Base-by-base conservation (phyloP, 2,797 vertebrate genomes). In the Pteropus rufus region DNA sequence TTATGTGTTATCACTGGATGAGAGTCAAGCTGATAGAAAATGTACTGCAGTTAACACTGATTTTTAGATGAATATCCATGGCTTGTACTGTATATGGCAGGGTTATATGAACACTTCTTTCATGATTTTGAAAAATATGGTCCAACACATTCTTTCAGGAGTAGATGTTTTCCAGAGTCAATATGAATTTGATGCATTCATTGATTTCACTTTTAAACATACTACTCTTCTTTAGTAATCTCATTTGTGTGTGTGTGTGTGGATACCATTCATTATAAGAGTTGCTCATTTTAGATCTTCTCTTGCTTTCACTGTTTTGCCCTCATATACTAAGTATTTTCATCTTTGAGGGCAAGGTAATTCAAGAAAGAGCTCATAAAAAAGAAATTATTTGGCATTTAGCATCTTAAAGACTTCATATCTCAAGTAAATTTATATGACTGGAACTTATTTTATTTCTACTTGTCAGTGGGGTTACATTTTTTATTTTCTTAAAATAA, bases 401-500 rank as follows among this genome's bases (percentile, higher is more conserved):
- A 36, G 10, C 23, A 41, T 91, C 26, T 92, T 89, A 72, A 82
- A 92, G 54, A 12, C 19, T 65, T 60, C 19, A 12, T 24, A 24
- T 86, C 26, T 60, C 31, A 54, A 31, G 26, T 31, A 31, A 64
- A 49, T 34, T 46, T 86, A 75, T 52, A 58, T 31, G 39, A 81
- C 19, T 64, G 34, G 10, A 93, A 89, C 64, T 76, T 24, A 81
- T 67, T 72, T 80, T 81, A 89, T 77, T 89, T 21, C 16, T 64
- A 34, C 2, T 76, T 76, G 62, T 31, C 31, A 81, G 16, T 58
- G 39, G 44, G 56, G 29, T 54, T 95, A 65, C n/a, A 8, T 77
- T 93, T 86, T 23, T 85, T 24, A 65, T 76, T 84, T 92, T 92
- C 29, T 84, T 91, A 49, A 84, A 56, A 46, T 75, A 44, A 89